Evolutionary conservation across 2,797 vertebrate genomes (phyloP), one percentile per base, ranked within the genome.

Genomic region (Oryzias sinensis): DNA sequence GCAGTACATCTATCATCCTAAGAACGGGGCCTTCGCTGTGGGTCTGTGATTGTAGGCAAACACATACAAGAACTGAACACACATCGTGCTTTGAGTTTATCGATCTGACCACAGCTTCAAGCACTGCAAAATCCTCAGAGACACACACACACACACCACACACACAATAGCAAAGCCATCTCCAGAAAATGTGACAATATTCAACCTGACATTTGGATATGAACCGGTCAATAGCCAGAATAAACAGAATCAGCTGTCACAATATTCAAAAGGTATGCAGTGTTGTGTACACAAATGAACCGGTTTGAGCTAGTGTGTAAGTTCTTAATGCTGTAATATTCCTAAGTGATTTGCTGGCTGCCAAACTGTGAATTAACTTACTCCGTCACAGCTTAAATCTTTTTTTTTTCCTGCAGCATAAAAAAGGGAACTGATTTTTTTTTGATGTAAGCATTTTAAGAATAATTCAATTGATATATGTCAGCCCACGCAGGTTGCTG

Each of bases 161-260:
- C 51, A 61, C 59, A 63, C 27, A 27, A 60, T 46, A 61, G 18
- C 55, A 52, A 52, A 37, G 41, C 48, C 59, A 65, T 54, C 52
- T 43, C 16, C 4, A 29, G 68, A 46, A 73, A 72, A 84, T 76
- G 83, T 83, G 77, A 83, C 47, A 47, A 78, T 71, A 83, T 81
- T 67, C 63, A 78, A 70, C 56, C 61, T 89, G 87, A 80, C 87
- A 89, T 88, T 87, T 85, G 76, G 82, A 79, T 76, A 72, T 79
- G 57, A 77, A 74, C 42, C 54, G 77, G 87, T 88, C 83, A 81
- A 87, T 89, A 71, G 42, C 72, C 78, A 68, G 63, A 84, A 76
- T 79, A 83, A 87, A 87, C 60, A 69, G 47, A 80, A 81, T 79
- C 75, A 81, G 62, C 70, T 55, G 62, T 63, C 76, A 68, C 65